Conservation (phyloP, 2,888 invertebrate genomes). For the Dexiosoma caninum region DNA sequence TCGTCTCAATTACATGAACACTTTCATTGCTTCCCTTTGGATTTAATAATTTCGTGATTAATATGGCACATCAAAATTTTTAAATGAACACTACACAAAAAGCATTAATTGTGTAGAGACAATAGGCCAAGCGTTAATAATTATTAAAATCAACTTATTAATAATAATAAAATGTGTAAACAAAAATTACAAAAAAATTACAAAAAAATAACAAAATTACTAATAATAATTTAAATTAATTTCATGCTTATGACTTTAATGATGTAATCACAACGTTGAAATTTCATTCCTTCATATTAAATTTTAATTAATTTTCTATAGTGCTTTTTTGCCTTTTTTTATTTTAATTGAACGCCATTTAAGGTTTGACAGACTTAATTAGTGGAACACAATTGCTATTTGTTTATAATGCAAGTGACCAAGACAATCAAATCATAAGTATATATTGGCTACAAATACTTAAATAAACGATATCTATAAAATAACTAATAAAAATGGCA, state of each 20-base stretch:
- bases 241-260: constrained; percentile 31
- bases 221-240: constrained; percentile 46
- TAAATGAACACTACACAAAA: constrained; percentile 1
- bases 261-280: constrained; percentile 47
- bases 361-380: constrained; percentile 66
- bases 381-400: constrained; percentile 40
- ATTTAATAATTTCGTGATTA: constrained; percentile 35
- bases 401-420: constrained; percentile 39
- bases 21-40: constrained; percentile 12
- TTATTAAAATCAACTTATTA: constrained; percentile 46
- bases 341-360: constrained; percentile 64
- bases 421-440: constrained; percentile 32
- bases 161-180: too few relatives aligned
- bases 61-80: constrained; percentile 11
- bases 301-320: constrained; percentile 61
- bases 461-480: constrained; percentile 13
- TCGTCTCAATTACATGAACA: not conserved
- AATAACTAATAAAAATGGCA: constrained; percentile 19
- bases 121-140: constrained; percentile 38
- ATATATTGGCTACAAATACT: constrained; percentile 1
- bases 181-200: not conserved
- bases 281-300: constrained; percentile 8
- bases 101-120: not conserved
- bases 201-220: not conserved
- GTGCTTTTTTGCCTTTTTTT: constrained; percentile 36